Percentiles rank a stretch among this genome's conserved stretches.
These are phyloP conservation scores for Nomada flava DNA, from an alignment of 2,888 invertebrate genomes.

Conservation along the genomic window DNA sequence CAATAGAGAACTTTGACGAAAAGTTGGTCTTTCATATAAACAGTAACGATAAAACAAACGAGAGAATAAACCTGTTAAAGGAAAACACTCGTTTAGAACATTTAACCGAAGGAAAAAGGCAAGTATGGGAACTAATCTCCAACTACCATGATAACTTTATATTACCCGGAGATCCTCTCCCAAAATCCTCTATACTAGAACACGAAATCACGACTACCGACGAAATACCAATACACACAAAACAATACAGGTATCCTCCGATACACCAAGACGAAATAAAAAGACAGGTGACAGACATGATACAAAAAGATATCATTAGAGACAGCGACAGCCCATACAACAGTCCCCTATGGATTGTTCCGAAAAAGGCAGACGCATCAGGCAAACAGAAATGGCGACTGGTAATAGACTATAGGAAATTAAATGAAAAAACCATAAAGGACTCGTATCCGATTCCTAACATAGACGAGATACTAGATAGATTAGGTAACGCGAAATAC, in stretches of 20 bases:
- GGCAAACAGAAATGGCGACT: too few relatives aligned
- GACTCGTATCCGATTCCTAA: too few relatives aligned
- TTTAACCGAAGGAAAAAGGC: neutral
- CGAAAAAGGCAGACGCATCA: too few relatives aligned
- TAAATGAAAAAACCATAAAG: too few relatives aligned
- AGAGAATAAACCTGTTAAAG: neutral
- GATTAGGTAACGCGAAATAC: too few relatives aligned
- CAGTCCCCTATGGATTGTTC: too few relatives aligned
- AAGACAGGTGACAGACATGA: too few relatives aligned
- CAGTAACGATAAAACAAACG: neutral
- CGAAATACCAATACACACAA: neutral
- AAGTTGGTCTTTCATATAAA: conserved; percentile 7
- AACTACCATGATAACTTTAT: conserved; percentile 3
- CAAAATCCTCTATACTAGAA: neutral
- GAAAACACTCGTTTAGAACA: conserved; percentile 10
- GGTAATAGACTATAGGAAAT: too few relatives aligned
- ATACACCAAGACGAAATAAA: neutral
- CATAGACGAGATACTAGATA: too few relatives aligned
- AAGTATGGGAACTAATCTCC: neutral
- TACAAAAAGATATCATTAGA: too few relatives aligned
- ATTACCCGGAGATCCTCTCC: conserved; percentile 4
- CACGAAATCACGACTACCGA: conserved; percentile 12
- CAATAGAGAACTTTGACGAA: neutral
- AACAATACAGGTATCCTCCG: conserved; percentile 3
- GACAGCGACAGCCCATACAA: too few relatives aligned